Conservation (phyloP, 2,113 vertebrate species). For the Herpetotheres cachinnans region DNA sequence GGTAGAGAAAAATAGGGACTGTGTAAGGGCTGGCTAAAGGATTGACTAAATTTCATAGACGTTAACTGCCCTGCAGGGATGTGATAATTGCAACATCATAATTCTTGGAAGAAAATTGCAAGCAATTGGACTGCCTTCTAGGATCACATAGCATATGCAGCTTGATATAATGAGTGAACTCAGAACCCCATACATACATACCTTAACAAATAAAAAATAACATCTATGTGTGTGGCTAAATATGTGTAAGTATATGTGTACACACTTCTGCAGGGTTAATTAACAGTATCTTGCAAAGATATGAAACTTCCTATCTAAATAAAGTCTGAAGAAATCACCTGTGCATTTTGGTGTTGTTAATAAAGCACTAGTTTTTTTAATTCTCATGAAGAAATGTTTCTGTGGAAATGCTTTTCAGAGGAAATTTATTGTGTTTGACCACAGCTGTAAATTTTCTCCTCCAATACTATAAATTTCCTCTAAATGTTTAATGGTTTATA, state of each 20-base stretch:
- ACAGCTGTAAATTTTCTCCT: slow-evolving; percentile 74
- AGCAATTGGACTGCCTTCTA: neutral
- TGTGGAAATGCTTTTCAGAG: slow-evolving; percentile 59
- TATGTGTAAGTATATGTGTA: neutral
- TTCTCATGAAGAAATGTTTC: slow-evolving; percentile 61
- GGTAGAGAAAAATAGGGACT: neutral
- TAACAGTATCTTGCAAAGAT: neutral
- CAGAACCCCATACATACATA: neutral
- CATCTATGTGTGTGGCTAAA: neutral
- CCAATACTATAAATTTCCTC: slow-evolving; percentile 77
- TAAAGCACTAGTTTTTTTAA: slow-evolving; percentile 40
- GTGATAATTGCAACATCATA: neutral
- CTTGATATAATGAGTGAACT: neutral
- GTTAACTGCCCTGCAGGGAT: neutral
- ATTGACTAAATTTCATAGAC: neutral
- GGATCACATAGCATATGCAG: neutral
- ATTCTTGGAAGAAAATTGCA: neutral
- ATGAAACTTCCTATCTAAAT: slow-evolving; percentile 27
- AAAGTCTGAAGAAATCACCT: neutral
- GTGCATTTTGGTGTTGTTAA: slow-evolving; percentile 40
- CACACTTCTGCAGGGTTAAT: slow-evolving; percentile 8
- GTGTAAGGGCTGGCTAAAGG: neutral
- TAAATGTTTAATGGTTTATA: slow-evolving; percentile 83
- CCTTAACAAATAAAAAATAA: neutral
- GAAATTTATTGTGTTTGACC: slow-evolving; percentile 73